These are phyloP conservation scores for Alaudala cheleensis DNA, from an alignment of 2,113 vertebrate genomes.

Conservation along the genomic window DNA sequence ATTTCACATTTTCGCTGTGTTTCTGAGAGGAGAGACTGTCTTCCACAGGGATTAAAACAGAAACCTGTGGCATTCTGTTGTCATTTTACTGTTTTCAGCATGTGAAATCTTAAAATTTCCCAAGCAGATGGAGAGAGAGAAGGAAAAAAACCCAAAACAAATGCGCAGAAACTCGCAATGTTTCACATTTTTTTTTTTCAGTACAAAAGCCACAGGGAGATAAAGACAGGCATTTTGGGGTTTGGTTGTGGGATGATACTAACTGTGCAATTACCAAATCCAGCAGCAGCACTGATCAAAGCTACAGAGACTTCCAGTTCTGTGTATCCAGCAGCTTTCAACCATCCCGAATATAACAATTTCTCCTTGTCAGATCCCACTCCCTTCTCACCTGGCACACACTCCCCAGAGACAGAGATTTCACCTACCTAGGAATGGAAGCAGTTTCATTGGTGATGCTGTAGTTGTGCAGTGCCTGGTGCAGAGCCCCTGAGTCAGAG, in stretches of 20 bases:
- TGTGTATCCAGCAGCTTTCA: neutral
- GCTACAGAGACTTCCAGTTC: neutral
- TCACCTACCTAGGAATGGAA: constrained; percentile 77
- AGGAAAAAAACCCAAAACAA: neutral
- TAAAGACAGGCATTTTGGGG: neutral
- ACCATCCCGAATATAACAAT: neutral
- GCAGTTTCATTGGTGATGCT: constrained; percentile 71
- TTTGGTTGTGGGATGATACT: neutral
- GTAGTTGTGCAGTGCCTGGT: neutral
- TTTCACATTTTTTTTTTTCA: neutral
- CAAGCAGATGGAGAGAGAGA: neutral
- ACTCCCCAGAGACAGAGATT: neutral
- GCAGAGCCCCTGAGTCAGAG: neutral
- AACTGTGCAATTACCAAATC: neutral
- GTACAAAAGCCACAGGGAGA: neutral
- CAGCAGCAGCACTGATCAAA: neutral
- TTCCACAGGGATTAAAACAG: neutral
- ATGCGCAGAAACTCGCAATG: neutral
- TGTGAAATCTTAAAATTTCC: neutral
- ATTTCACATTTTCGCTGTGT: neutral
- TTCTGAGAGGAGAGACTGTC: neutral
- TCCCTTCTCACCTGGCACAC: neutral
- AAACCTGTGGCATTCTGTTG: neutral
- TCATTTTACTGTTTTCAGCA: neutral
- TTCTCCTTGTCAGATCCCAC: neutral